Conservation (phyloP, 2,113 vertebrate species). For the Brachypodius melanocephalos region DNA sequence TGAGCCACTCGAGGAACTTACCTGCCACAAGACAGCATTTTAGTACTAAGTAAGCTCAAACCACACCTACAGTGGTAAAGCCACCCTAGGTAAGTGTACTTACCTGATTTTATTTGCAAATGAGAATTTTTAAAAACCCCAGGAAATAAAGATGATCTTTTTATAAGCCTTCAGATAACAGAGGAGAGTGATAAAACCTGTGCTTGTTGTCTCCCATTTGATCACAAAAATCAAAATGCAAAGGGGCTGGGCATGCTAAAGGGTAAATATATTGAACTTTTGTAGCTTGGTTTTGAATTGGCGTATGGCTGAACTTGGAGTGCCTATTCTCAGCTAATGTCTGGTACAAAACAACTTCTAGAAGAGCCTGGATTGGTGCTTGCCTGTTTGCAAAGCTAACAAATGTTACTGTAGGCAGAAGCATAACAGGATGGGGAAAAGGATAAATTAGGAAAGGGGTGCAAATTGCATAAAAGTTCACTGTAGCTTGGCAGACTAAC, state of each 20-base stretch:
- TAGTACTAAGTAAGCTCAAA: neutral
- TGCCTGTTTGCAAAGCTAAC: neutral
- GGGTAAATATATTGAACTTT: neutral
- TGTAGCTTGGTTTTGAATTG: neutral
- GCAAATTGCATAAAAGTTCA: neutral
- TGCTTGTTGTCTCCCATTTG: constrained; percentile 2
- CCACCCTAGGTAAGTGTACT: neutral
- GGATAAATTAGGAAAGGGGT: neutral
- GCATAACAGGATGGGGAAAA: neutral
- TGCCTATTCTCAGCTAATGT: neutral
- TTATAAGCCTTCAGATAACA: neutral
- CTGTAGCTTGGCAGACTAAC: neutral
- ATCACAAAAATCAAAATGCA: constrained; percentile 43
- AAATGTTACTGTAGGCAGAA: neutral
- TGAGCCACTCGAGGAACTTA: neutral
- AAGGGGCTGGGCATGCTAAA: constrained; percentile 11
- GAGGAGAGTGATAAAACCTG: constrained; percentile 22
- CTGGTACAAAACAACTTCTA: neutral
- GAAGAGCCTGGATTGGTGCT: neutral
- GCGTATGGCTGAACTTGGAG: neutral
- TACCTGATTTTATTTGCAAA: neutral
- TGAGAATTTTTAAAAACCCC: neutral
- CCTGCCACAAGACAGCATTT: neutral
- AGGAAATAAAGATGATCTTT: neutral
- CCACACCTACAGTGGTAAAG: neutral